Percentiles rank a stretch among this genome's conserved stretches.
These are phyloP conservation scores for Ataeniobius toweri DNA, from an alignment of 2,797 vertebrate species.

Conservation along the genomic window DNA sequence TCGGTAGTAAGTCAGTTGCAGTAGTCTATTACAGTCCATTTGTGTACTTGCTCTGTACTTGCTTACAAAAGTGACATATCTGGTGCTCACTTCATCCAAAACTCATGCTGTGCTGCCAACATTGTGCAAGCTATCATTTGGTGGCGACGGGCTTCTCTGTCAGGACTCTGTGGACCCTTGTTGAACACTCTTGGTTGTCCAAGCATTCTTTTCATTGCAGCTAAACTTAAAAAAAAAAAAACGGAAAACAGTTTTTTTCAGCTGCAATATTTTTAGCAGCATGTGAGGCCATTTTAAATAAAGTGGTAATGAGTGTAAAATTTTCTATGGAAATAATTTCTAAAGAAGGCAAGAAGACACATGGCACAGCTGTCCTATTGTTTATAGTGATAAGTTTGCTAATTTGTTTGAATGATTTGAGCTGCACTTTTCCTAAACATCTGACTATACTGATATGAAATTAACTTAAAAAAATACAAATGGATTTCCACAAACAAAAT, in stretches of 20 bases:
- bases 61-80: background rate
- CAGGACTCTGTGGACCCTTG: background rate
- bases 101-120: background rate
- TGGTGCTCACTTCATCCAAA: background rate
- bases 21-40: background rate
- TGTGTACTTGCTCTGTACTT: background rate
- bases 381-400: background rate
- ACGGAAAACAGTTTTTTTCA: too few species aligned
- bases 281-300: too few species aligned
- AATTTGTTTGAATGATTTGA: background rate
- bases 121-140: background rate
- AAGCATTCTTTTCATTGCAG: too few species aligned
- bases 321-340: too few species aligned
- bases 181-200: background rate
- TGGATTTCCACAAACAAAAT: too few species aligned
- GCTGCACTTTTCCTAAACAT: background rate
- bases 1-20: background rate
- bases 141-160: background rate
- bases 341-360: too few species aligned
- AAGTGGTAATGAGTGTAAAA: too few species aligned
- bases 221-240: too few species aligned
- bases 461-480: too few species aligned
- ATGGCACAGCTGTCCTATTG: too few species aligned
- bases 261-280: too few species aligned
- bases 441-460: too few species aligned